A percentile compares a stretch with the other conserved stretches of the same genome.
Evolutionary conservation across 1,140 invertebrate species (phyloP).

Genomic region (Penaeus vannamei): DNA sequence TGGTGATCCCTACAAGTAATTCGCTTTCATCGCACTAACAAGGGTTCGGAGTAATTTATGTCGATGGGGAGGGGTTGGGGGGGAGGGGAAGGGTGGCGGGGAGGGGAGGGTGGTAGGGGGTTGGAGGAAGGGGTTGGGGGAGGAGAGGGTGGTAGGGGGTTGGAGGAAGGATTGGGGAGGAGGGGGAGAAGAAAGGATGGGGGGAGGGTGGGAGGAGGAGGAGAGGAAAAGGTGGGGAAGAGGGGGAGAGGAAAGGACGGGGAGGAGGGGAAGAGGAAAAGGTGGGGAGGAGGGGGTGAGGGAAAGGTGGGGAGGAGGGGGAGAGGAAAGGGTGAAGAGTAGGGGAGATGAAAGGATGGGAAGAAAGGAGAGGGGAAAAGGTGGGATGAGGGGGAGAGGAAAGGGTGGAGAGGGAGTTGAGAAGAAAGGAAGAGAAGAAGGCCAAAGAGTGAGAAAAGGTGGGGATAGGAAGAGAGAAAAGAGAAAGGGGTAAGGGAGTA

Average conservation of each 20-base stretch:
- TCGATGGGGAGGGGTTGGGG: slow-evolving; percentile 35
- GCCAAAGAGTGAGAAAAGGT: too few relatives aligned
- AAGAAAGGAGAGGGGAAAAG: too few relatives aligned
- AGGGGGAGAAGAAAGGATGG: neutral
- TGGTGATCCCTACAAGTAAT: slow-evolving; percentile 64
- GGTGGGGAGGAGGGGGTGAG: neutral
- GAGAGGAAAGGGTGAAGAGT: neutral
- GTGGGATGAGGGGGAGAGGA: too few relatives aligned
- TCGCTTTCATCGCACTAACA: slow-evolving; percentile 65
- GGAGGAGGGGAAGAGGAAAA: too few relatives aligned
- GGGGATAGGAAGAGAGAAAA: too few relatives aligned
- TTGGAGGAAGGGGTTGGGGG: neutral
- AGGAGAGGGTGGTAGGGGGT: neutral
- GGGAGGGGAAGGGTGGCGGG: neutral
- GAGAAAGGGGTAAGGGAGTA: too few relatives aligned
- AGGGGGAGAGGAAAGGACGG: neutral
- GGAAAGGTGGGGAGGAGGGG: neutral
- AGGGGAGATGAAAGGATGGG: neutral
- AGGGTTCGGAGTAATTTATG: slow-evolving; percentile 63
- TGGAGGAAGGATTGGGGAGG: neutral
- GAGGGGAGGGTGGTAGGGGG: neutral
- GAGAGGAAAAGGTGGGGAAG: neutral
- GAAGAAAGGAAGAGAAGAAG: too few relatives aligned
- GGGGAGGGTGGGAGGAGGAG: neutral
- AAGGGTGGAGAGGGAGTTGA: too few relatives aligned